Conservation (phyloP, 2,888 invertebrate species). For the Phymatocera aterrima region DNA sequence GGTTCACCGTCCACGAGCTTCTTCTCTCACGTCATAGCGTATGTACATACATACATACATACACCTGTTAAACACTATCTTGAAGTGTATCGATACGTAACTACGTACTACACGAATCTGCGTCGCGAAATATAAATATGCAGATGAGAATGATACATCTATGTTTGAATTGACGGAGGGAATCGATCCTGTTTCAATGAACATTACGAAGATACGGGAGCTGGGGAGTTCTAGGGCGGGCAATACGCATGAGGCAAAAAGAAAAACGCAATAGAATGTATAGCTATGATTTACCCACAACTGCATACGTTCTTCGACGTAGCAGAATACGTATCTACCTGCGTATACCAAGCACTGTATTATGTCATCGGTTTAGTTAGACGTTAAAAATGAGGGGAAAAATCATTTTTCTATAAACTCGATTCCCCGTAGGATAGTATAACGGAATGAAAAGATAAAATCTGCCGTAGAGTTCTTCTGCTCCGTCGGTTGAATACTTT, state of each 20-base stretch:
- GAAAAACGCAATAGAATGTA: not conserved
- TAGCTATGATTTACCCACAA: too few species aligned
- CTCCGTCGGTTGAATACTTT: not conserved
- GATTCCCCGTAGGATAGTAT: not conserved
- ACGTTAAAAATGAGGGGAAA: not conserved
- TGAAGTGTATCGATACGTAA: not conserved
- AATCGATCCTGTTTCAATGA: not conserved
- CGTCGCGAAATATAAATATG: not conserved
- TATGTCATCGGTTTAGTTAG: not conserved
- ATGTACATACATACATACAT: too few species aligned
- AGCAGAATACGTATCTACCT: too few species aligned
- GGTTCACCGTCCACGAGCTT: too few species aligned
- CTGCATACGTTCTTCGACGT: too few species aligned
- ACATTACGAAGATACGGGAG: not conserved
- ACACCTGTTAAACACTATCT: too few species aligned
- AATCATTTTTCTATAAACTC: not conserved
- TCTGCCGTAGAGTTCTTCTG: not conserved
- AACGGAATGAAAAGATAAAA: too few species aligned
- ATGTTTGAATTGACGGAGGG: slow-evolving; percentile 2
- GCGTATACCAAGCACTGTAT: too few species aligned
- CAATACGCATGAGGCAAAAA: not conserved
- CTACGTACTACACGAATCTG: not conserved
- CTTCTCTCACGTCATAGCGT: too few species aligned
- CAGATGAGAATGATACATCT: too few species aligned
- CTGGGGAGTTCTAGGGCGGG: not conserved